A percentile compares a stretch with the other conserved stretches of the same genome.
phyloP scores from a whole-genome alignment of 2,113 vertebrate species.

The Nipponia nippon region DNA sequence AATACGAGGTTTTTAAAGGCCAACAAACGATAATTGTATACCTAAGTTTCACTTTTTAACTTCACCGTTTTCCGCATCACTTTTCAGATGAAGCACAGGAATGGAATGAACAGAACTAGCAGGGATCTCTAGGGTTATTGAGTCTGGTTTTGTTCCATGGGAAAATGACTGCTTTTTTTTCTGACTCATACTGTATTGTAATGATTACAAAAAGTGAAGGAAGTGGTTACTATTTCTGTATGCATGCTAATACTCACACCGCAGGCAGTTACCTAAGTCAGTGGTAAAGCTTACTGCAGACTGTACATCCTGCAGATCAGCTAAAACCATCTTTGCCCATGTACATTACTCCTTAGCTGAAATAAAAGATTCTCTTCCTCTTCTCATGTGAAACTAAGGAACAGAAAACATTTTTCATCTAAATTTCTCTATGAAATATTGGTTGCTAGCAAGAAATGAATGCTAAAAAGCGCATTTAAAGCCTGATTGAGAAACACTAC shows the following conservation, averaged over 20 bases:
- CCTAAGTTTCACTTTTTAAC: background rate
- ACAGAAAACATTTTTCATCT: background rate
- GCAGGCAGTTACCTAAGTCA: background rate
- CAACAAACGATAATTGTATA: background rate
- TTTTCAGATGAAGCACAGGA: background rate
- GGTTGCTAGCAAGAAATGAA: background rate
- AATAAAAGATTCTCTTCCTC: background rate
- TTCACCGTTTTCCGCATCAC: background rate
- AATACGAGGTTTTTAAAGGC: background rate
- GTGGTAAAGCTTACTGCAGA: background rate
- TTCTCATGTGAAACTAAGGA: background rate
- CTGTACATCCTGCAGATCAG: background rate
- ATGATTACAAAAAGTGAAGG: background rate
- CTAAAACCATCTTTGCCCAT: background rate
- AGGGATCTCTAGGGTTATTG: background rate
- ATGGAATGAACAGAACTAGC: background rate
- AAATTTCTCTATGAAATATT: background rate
- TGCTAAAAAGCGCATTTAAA: background rate
- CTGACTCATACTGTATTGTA: background rate
- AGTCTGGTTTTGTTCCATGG: background rate
- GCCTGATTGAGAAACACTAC: background rate
- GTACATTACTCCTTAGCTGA: background rate
- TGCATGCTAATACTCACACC: background rate
- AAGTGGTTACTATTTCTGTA: background rate
- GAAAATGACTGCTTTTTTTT: background rate